Percentiles rank a stretch among this genome's conserved stretches.
phyloP scores from a whole-genome alignment of 2,797 vertebrate species.

The Bradypodion ventrale region DNA sequence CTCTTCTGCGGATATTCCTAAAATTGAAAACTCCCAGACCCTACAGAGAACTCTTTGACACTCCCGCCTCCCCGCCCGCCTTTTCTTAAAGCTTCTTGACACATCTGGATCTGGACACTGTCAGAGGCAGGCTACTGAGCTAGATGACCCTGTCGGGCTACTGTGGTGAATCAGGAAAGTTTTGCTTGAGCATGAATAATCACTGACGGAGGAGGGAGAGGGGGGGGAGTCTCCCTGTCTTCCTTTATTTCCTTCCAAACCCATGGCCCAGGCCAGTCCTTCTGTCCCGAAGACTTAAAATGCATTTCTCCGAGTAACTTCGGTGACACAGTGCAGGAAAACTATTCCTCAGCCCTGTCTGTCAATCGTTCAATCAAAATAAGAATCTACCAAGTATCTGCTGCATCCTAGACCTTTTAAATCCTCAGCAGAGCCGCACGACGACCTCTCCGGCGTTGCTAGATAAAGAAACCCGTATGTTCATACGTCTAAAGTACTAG shows the following conservation, averaged over 20 bases:
- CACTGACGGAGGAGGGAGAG: not conserved
- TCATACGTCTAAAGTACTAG: not conserved
- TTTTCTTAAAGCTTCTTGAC: not conserved
- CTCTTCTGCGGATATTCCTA: not conserved
- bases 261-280: not conserved
- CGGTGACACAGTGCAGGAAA: not conserved
- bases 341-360: not conserved
- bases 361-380: not conserved
- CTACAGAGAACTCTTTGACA: too few species aligned
- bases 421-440: not conserved
- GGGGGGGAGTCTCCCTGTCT: not conserved
- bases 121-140: conserved; percentile 22
- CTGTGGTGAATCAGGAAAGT: not conserved
- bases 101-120: conserved; percentile 25
- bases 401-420: not conserved
- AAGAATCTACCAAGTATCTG: too few species aligned
- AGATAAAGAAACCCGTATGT: not conserved
- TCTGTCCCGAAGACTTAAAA: not conserved
- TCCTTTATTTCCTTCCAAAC: not conserved
- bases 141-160: conserved; percentile 15
- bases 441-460: not conserved
- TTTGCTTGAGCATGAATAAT: conserved; percentile 6
- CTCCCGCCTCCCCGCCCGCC: too few species aligned
- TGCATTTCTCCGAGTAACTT: not conserved
- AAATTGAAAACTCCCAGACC: not conserved